phyloP scores from a whole-genome alignment of 2,888 invertebrate species.

The Pheosia tremula region DNA sequence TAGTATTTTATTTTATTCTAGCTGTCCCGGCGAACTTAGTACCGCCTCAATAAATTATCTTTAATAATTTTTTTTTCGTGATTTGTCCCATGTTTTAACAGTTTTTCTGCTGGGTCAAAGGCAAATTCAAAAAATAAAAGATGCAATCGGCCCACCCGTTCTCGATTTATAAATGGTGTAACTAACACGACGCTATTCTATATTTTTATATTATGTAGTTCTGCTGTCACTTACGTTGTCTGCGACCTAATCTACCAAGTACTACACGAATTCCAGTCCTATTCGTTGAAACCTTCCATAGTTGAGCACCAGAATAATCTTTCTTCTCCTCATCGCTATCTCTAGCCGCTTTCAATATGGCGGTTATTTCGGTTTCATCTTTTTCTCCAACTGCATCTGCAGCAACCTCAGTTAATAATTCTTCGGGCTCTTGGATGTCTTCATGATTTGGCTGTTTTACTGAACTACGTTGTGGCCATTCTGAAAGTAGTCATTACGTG shows the following conservation, averaged over 20 bases:
- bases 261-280: constrained; percentile 72
- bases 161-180: not conserved
- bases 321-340: constrained; percentile 61
- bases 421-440: constrained; percentile 30
- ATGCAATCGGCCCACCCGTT: too few species aligned
- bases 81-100: too few species aligned
- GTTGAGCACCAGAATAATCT: constrained; percentile 90
- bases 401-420: constrained; percentile 24
- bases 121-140: too few species aligned
- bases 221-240: constrained; percentile 64
- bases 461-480: constrained; percentile 68
- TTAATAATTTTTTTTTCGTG: too few species aligned
- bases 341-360: constrained; percentile 38
- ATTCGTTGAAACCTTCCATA: constrained; percentile 87
- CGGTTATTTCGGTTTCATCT: not conserved
- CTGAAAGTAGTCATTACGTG: constrained; percentile 46
- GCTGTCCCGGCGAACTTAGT: not conserved
- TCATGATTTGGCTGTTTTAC: constrained; percentile 63
- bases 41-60: not conserved
- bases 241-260: constrained; percentile 61
- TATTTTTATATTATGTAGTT: too few species aligned
- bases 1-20: too few species aligned
- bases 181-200: not conserved
- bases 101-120: too few species aligned
- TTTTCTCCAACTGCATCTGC: constrained; percentile 23